A percentile compares a stretch with the other conserved stretches of the same genome.
Conservation (phyloP, 92 coral and sea anemone genomes). For the Anthopleura xanthogrammica region DNA sequence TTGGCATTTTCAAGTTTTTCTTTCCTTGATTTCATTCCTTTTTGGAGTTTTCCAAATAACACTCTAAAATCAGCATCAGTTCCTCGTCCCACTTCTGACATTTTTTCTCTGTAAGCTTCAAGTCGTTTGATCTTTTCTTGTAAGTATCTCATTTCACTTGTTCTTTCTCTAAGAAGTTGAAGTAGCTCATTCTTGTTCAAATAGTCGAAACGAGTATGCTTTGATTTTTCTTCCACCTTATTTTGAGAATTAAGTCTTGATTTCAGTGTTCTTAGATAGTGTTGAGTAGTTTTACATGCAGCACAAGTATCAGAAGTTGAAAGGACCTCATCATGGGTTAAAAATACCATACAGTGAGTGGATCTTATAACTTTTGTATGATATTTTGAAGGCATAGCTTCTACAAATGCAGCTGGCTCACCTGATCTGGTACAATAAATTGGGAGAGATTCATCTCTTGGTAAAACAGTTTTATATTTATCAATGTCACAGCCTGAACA, state of each 20-base stretch:
- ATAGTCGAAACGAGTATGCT: conserved; percentile 45
- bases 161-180: conserved; percentile 32
- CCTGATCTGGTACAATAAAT: neutral
- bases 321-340: neutral
- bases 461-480: neutral
- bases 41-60: conserved; percentile 25
- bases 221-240: conserved; percentile 23
- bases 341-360: neutral
- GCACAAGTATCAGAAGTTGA: neutral
- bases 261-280: conserved; percentile 1
- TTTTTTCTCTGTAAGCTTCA: conserved; percentile 33
- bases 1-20: conserved; percentile 37
- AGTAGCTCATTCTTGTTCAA: conserved; percentile 38
- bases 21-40: conserved; percentile 26
- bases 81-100: conserved; percentile 32
- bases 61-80: conserved; percentile 42
- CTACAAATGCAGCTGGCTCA: conserved; percentile 4
- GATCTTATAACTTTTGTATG: conserved; percentile 1
- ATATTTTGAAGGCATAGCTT: neutral
- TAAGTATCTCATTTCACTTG: conserved; percentile 37
- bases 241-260: conserved; percentile 20
- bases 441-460: neutral
- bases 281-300: neutral
- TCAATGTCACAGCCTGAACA: conserved; percentile 1
- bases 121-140: conserved; percentile 36